Conservation (phyloP, 2,797 vertebrate genomes). For the Semotilus atromaculatus region DNA sequence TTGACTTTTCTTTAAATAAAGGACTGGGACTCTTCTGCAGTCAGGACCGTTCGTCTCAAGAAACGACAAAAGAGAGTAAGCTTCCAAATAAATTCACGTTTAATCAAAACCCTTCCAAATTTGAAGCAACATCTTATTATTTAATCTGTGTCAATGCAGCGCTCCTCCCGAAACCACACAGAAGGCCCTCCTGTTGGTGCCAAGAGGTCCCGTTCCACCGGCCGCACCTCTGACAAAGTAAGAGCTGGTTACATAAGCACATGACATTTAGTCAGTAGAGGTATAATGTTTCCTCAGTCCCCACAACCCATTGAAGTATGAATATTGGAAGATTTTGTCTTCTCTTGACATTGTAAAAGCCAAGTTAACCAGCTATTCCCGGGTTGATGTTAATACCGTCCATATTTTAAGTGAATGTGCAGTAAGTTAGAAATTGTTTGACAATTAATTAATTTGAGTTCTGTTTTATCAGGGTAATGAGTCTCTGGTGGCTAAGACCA, state of each 20-base stretch:
- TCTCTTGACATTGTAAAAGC: background rate
- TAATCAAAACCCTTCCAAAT: background rate
- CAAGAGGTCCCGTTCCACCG: conserved; percentile 89
- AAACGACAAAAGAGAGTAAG: conserved; percentile 93
- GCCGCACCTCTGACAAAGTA: conserved; percentile 83
- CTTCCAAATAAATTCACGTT: background rate
- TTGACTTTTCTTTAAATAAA: conserved; percentile 63
- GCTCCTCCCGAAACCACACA: conserved; percentile 88
- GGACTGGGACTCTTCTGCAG: conserved; percentile 94
- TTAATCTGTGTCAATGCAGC: conserved; percentile 73
- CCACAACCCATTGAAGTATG: background rate
- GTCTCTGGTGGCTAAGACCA: conserved; percentile 93
- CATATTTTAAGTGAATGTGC: background rate
- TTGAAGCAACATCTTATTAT: background rate
- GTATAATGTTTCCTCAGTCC: background rate
- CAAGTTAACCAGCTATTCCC: background rate
- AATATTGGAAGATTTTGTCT: background rate
- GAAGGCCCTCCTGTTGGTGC: conserved; percentile 86
- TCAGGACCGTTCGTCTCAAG: conserved; percentile 88
- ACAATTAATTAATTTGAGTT: background rate
- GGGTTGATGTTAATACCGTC: background rate
- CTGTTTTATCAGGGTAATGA: conserved; percentile 83
- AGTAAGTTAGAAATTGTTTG: background rate
- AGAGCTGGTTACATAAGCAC: background rate
- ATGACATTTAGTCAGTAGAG: background rate